These are phyloP conservation scores for Eupithecia exiguata DNA, from an alignment of 2,888 invertebrate genomes.

Conservation along the genomic window DNA sequence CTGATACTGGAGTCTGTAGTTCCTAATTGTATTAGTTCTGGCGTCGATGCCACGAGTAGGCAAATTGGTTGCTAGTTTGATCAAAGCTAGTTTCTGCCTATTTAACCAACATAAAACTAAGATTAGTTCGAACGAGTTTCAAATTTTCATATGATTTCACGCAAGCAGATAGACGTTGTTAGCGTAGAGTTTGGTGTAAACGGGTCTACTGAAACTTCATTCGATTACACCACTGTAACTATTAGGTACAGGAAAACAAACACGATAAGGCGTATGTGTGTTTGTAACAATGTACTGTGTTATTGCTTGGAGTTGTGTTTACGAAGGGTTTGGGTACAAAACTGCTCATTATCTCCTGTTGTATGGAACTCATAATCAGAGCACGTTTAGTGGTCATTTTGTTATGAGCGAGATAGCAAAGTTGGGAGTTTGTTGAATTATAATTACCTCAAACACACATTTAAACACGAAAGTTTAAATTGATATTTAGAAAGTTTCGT, in stretches of 20 bases:
- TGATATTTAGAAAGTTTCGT: neutral
- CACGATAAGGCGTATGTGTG: slow-evolving; percentile 2
- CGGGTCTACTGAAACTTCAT: slow-evolving; percentile 10
- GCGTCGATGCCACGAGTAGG: slow-evolving; percentile 28
- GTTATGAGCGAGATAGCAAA: neutral
- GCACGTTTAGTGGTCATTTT: slow-evolving; percentile 2
- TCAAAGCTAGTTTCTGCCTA: slow-evolving; percentile 7
- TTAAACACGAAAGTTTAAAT: neutral
- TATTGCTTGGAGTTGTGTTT: slow-evolving; percentile 5
- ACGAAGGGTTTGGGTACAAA: slow-evolving; percentile 4
- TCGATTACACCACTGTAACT: slow-evolving; percentile 13
- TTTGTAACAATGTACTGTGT: slow-evolving; percentile 1
- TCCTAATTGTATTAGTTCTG: slow-evolving; percentile 33
- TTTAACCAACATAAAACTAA: neutral
- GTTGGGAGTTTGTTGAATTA: neutral
- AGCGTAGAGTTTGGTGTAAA: neutral
- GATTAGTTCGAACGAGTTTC: neutral
- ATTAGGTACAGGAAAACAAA: neutral
- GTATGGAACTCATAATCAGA: neutral
- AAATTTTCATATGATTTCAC: neutral
- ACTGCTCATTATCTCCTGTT: neutral
- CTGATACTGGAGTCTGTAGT: slow-evolving; percentile 29
- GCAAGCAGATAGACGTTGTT: neutral
- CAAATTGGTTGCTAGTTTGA: slow-evolving; percentile 31
- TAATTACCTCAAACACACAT: neutral